Evolutionary conservation across 23 tunicate species (phyloP).

Genomic region (Oikopleura albicans): DNA sequence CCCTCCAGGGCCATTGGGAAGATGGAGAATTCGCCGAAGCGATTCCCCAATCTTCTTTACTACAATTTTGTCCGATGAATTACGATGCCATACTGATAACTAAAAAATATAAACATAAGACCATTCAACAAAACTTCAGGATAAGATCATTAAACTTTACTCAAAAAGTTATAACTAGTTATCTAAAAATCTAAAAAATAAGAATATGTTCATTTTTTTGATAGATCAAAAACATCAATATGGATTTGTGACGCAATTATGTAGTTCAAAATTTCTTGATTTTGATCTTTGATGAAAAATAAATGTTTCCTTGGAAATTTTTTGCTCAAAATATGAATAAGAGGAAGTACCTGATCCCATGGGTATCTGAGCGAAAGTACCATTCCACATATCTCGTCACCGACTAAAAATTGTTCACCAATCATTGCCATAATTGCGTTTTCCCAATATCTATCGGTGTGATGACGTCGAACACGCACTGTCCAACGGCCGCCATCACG

Average conservation of each 20-base stretch:
- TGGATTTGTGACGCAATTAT: too few relatives aligned
- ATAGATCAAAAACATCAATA: too few relatives aligned
- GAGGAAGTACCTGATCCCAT: slow-evolving; percentile 16
- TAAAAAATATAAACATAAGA: too few relatives aligned
- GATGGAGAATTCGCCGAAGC: slow-evolving; percentile 40
- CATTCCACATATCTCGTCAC: slow-evolving; percentile 93
- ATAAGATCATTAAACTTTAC: too few relatives aligned
- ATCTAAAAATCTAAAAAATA: too few relatives aligned
- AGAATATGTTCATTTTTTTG: too few relatives aligned
- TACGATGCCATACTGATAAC: slow-evolving; percentile 59
- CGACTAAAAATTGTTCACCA: slow-evolving; percentile 97
- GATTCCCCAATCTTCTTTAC: slow-evolving; percentile 54
- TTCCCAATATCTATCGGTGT: slow-evolving; percentile 70
- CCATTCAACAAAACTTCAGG: too few relatives aligned
- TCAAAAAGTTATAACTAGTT: too few relatives aligned
- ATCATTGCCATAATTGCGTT: slow-evolving; percentile 75
- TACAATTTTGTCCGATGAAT: slow-evolving; percentile 41
- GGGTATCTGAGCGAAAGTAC: slow-evolving; percentile 51
- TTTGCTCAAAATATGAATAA: too few relatives aligned
- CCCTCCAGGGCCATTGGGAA: slow-evolving; percentile 18
- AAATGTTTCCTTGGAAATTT: too few relatives aligned
- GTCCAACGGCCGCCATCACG: slow-evolving; percentile 81
- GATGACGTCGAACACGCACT: slow-evolving; percentile 53
- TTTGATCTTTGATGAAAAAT: too few relatives aligned
- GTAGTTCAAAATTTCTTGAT: too few relatives aligned